Evolutionary conservation across 2,113 vertebrate genomes (phyloP).

Genomic region (Pundamilia nyererei): DNA sequence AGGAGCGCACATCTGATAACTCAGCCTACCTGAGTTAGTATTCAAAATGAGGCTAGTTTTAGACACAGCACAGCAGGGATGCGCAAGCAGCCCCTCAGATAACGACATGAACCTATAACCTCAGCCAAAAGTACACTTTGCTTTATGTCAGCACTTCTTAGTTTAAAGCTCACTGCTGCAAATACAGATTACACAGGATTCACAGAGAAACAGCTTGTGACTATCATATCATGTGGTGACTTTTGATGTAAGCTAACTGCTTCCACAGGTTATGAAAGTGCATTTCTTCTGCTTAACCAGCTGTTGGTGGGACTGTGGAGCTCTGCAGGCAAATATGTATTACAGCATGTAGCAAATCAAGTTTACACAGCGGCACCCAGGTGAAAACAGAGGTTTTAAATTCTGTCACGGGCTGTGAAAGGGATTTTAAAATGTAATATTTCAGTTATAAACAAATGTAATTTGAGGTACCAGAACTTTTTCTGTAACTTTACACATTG

Average conservation of each 20-base stretch:
- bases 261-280: neutral
- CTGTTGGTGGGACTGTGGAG: neutral
- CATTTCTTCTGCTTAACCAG: neutral
- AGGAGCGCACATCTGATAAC: neutral
- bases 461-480: neutral
- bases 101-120: neutral
- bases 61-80: neutral
- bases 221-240: neutral
- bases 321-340: neutral
- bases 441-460: neutral
- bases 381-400: neutral
- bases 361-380: neutral
- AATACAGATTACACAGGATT: neutral
- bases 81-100: neutral
- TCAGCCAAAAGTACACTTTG: neutral
- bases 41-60: neutral
- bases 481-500: neutral
- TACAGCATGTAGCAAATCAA: neutral
- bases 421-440: neutral
- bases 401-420: neutral
- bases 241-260: neutral
- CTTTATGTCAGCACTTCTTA: slow-evolving; percentile 5
- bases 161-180: neutral
- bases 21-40: neutral
- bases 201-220: neutral